Conservation (phyloP, 2,888 invertebrate species). For the Amblyjoppa proteus region DNA sequence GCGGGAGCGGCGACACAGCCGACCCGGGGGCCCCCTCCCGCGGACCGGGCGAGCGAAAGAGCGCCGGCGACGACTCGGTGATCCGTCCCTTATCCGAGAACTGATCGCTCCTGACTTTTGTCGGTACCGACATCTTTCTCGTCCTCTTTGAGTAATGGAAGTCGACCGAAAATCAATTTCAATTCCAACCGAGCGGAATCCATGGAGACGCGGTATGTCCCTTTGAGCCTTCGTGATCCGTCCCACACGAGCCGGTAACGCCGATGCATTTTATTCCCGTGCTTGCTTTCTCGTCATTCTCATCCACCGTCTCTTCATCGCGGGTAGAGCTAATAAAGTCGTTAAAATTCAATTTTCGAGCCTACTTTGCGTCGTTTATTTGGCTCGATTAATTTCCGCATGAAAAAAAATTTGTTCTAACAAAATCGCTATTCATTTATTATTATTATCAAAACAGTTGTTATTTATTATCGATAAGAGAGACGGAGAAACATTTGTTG, state of each 20-base stretch:
- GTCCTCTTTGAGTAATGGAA: constrained; percentile 80
- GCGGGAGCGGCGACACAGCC: constrained; percentile 50
- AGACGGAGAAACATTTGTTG: too few species aligned
- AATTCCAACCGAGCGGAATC: constrained; percentile 75
- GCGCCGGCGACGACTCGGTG: constrained; percentile 38
- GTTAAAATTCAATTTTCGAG: too few species aligned
- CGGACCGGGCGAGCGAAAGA: constrained; percentile 46
- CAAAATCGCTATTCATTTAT: too few species aligned
- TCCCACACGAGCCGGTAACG: constrained; percentile 45
- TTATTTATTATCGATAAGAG: too few species aligned
- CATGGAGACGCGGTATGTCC: constrained; percentile 41
- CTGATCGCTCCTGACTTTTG: constrained; percentile 79
- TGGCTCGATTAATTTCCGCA: too few species aligned
- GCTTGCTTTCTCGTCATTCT: too few species aligned
- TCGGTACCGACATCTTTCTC: constrained; percentile 77
- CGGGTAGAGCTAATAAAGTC: too few species aligned
- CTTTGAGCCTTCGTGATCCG: constrained; percentile 57
- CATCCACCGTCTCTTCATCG: too few species aligned
- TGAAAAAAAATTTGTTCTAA: too few species aligned
- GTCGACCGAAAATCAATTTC: constrained; percentile 81
- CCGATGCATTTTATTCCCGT: neutral
- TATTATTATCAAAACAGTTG: too few species aligned
- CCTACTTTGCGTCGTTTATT: too few species aligned
- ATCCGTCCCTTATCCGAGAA: constrained; percentile 76
- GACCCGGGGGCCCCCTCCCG: constrained; percentile 19